phyloP scores from a whole-genome alignment of 1,140 invertebrate species.

The Drosophila mauritiana region DNA sequence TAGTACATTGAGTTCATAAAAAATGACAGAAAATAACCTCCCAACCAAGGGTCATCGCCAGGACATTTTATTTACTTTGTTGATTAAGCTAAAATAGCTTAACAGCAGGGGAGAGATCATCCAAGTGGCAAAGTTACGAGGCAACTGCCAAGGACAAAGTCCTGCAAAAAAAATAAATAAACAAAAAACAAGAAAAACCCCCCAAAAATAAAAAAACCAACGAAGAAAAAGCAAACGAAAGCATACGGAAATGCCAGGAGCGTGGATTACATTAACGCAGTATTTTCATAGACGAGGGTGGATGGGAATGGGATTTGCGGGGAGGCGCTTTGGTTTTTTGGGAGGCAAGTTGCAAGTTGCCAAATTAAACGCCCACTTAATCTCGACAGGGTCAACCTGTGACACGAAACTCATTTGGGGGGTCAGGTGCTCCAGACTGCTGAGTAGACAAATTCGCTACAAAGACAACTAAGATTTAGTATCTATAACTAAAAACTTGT shows the following conservation, averaged over 20 bases:
- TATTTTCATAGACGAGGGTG: slow-evolving; percentile 49
- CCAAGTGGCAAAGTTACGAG: slow-evolving; percentile 57
- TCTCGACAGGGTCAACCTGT: slow-evolving; percentile 77
- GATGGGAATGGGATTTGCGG: background rate
- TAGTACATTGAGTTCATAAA: slow-evolving; percentile 23
- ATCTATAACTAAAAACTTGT: background rate
- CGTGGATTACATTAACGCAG: slow-evolving; percentile 79
- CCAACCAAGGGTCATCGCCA: slow-evolving; percentile 36
- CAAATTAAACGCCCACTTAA: slow-evolving; percentile 83
- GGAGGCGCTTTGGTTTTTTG: slow-evolving; percentile 12
- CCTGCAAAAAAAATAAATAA: slow-evolving; percentile 25
- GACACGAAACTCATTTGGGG: slow-evolving; percentile 76
- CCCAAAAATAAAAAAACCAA: slow-evolving; percentile 35
- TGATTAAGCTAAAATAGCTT: slow-evolving; percentile 80
- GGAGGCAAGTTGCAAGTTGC: slow-evolving; percentile 54
- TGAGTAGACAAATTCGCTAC: slow-evolving; percentile 29
- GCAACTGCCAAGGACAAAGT: slow-evolving; percentile 61
- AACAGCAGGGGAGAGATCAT: slow-evolving; percentile 46
- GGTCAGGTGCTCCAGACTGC: slow-evolving; percentile 12
- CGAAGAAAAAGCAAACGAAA: slow-evolving; percentile 52
- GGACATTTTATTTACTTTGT: slow-evolving; percentile 79
- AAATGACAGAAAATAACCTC: slow-evolving; percentile 42
- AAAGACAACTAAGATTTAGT: background rate
- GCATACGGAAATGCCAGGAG: slow-evolving; percentile 46
- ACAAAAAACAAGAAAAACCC: slow-evolving; percentile 42